Percentiles rank a stretch among this genome's conserved stretches.
These are phyloP conservation scores for Xyrichtys novacula DNA, from an alignment of 2,797 vertebrate genomes.

Conservation along the genomic window DNA sequence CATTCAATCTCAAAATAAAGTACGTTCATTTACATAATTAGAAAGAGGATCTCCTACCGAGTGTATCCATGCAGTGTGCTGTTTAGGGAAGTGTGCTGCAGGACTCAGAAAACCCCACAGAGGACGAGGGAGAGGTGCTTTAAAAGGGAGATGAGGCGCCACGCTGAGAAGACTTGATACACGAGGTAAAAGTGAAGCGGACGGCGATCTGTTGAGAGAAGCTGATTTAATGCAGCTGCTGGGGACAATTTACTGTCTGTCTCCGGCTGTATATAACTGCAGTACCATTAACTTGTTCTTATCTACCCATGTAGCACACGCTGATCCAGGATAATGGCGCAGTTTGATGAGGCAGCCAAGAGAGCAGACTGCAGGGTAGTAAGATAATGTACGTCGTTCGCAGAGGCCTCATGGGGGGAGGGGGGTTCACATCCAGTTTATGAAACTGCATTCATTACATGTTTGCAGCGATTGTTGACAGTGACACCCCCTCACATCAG, in stretches of 20 bases:
- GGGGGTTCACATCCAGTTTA: constrained; percentile 13
- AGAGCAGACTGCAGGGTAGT: constrained; percentile 52
- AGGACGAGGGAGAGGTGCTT: constrained; percentile 67
- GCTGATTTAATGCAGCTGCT: constrained; percentile 67
- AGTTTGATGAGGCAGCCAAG: constrained; percentile 68
- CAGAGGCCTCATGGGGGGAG: constrained; percentile 11
- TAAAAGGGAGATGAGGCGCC: constrained; percentile 73
- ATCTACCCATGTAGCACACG: constrained; percentile 67
- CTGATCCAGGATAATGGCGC: constrained; percentile 68
- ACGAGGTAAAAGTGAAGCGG: constrained; percentile 62
- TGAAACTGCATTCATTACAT: constrained; percentile 1
- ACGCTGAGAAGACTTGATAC: constrained; percentile 46
- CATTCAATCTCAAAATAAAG: constrained; percentile 73
- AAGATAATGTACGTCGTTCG: constrained; percentile 59
- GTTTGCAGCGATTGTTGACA: constrained; percentile 7
- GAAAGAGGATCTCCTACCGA: constrained; percentile 65
- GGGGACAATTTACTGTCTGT: constrained; percentile 58
- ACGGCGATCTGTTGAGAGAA: constrained; percentile 56
- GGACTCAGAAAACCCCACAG: constrained; percentile 59
- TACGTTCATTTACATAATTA: constrained; percentile 77
- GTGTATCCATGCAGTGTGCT: constrained; percentile 35
- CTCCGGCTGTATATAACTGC: constrained; percentile 55
- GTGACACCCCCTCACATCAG: not conserved
- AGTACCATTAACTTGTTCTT: constrained; percentile 73
- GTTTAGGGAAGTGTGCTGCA: constrained; percentile 67